phyloP scores from a whole-genome alignment of 2,113 vertebrate species.

The Petrocephalus zakoni region DNA sequence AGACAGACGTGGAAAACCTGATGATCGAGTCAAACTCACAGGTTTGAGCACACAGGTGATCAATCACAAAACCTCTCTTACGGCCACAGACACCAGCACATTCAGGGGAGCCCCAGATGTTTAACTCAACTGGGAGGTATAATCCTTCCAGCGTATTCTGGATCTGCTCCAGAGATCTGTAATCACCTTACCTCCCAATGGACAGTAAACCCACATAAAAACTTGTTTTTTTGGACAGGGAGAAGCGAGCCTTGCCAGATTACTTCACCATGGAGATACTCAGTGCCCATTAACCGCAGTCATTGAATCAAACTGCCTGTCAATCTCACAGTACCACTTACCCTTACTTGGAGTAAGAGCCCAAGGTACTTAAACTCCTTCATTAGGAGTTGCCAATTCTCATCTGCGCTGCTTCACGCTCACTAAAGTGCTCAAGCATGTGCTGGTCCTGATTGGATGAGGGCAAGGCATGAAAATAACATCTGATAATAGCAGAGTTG shows the following conservation, averaged over 20 bases:
- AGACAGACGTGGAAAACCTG: background rate
- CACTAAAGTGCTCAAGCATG: background rate
- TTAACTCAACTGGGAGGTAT: background rate
- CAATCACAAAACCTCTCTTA: background rate
- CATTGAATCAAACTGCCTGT: background rate
- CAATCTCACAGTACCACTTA: background rate
- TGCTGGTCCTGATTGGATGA: background rate
- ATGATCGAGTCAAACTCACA: background rate
- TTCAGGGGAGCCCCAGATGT: background rate
- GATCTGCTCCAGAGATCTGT: background rate
- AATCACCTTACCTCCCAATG: background rate
- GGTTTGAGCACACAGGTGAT: background rate
- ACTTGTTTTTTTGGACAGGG: no score
- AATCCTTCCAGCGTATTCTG: background rate
- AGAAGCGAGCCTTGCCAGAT: background rate
- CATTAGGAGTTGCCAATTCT: background rate
- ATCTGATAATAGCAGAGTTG: background rate
- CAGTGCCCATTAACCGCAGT: background rate
- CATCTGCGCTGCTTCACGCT: background rate
- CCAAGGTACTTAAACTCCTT: background rate
- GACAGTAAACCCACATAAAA: background rate
- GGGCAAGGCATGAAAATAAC: background rate
- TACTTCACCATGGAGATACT: background rate
- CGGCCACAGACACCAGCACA: background rate
- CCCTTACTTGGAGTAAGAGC: background rate